Percentiles rank a stretch among this genome's conserved stretches.
Conservation (phyloP, 2,888 invertebrate genomes). For the Subacronicta megacephala region DNA sequence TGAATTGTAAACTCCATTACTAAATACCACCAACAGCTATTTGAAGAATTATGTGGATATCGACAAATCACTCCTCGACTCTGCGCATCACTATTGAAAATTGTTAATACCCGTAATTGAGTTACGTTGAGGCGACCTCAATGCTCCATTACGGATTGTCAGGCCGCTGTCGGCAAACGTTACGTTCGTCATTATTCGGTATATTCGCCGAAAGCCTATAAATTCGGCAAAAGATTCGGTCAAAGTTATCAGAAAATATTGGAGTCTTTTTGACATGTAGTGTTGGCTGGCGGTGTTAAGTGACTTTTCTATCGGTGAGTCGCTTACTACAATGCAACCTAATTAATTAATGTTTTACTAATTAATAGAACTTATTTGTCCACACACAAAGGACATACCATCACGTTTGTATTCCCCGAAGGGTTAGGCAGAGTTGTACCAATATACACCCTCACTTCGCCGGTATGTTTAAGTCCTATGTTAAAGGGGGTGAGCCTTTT, state of each 20-base stretch:
- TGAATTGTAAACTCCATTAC: too few relatives aligned
- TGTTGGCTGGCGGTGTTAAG: constrained; percentile 40
- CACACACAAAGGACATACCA: too few relatives aligned
- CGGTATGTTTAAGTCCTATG: too few relatives aligned
- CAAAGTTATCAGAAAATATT: too few relatives aligned
- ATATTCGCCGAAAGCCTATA: constrained; percentile 30
- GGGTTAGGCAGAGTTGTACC: too few relatives aligned
- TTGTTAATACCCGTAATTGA: constrained; percentile 88
- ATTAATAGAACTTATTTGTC: too few relatives aligned
- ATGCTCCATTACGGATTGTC: constrained; percentile 77
- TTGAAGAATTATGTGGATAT: constrained; percentile 27
- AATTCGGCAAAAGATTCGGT: constrained; percentile 36
- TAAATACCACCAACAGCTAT: too few relatives aligned
- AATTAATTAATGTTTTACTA: too few relatives aligned
- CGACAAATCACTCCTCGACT: constrained; percentile 52
- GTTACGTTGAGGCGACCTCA: constrained; percentile 83
- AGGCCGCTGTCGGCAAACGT: constrained; percentile 60
- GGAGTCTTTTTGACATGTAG: constrained; percentile 64
- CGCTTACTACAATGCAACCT: neutral
- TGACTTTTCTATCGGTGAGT: constrained; percentile 52
- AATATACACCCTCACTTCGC: too few relatives aligned
- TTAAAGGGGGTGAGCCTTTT: too few relatives aligned
- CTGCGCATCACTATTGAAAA: constrained; percentile 76
- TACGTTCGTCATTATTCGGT: constrained; percentile 37
- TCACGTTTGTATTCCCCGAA: too few relatives aligned